phyloP scores from a whole-genome alignment of 2,797 vertebrate genomes.

The Macropodus opercularis region DNA sequence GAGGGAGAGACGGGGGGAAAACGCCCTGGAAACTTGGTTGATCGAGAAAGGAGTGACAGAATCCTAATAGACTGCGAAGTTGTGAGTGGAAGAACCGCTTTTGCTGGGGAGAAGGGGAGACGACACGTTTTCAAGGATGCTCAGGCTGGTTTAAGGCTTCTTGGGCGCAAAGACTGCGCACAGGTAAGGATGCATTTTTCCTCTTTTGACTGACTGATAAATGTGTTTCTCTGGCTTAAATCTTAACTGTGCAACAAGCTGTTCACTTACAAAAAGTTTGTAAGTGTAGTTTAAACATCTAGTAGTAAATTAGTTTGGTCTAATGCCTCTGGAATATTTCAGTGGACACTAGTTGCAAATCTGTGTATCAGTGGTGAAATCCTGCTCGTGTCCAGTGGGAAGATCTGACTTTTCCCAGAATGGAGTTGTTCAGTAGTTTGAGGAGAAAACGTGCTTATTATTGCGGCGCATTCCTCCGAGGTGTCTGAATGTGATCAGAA shows the following conservation, averaged over 20 bases:
- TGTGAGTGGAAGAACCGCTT: conserved; percentile 68
- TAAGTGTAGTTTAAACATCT: conserved; percentile 18
- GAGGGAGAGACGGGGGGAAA: conserved; percentile 64
- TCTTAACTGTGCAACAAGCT: not conserved
- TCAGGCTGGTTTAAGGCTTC: conserved; percentile 77
- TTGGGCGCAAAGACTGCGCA: conserved; percentile 70
- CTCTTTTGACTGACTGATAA: not conserved
- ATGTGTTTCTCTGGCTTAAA: conserved; percentile 5
- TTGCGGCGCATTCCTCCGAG: not conserved
- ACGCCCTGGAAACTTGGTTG: conserved; percentile 74
- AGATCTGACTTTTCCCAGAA: not conserved
- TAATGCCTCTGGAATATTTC: conserved; percentile 9
- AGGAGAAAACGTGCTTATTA: not conserved
- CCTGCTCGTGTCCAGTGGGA: conserved; percentile 9
- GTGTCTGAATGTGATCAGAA: not conserved
- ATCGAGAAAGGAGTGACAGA: conserved; percentile 71
- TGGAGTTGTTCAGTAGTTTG: not conserved
- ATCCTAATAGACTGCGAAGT: conserved; percentile 60
- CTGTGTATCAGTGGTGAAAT: conserved; percentile 8
- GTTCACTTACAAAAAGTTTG: not conserved
- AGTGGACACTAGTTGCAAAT: not conserved
- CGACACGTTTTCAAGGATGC: conserved; percentile 81
- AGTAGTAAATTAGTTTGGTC: conserved; percentile 15
- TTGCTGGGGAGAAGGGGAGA: conserved; percentile 68
- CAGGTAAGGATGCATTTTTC: conserved; percentile 72